A percentile compares a stretch with the other conserved stretches of the same genome.
Evolutionary conservation across 2,797 vertebrate genomes (phyloP).

Genomic region (Thamnophis elegans): DNA sequence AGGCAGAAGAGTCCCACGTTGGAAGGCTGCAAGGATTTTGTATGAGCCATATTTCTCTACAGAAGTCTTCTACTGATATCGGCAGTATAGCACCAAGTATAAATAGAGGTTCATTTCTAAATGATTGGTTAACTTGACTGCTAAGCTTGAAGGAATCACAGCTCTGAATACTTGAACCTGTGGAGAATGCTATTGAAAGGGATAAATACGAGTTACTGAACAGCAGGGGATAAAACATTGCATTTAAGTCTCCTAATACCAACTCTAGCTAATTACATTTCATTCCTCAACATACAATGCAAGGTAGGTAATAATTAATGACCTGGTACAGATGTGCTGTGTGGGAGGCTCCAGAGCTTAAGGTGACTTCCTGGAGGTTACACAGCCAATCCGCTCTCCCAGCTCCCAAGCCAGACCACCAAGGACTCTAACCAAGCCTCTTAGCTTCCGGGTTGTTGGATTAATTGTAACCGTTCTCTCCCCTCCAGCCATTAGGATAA

Average conservation of each 20-base stretch:
- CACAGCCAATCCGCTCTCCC: not conserved
- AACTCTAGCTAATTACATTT: slow-evolving; percentile 17
- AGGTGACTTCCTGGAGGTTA: slow-evolving; percentile 22
- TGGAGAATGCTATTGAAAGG: slow-evolving; percentile 10
- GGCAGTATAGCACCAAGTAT: not conserved
- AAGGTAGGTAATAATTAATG: slow-evolving; percentile 16
- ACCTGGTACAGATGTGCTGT: not conserved
- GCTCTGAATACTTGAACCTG: slow-evolving; percentile 16
- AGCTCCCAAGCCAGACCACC: not conserved
- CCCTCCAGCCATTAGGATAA: not conserved
- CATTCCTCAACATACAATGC: not conserved
- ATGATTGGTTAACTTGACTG: slow-evolving; percentile 21
- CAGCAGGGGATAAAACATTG: slow-evolving; percentile 27
- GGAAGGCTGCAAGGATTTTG: not conserved
- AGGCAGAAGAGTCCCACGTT: not conserved
- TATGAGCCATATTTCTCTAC: not conserved
- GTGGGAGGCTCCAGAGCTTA: not conserved
- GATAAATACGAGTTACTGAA: slow-evolving; percentile 25
- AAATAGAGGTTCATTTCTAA: slow-evolving; percentile 16
- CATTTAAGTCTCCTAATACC: slow-evolving; percentile 30
- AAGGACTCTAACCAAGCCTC: not conserved
- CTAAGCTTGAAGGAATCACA: slow-evolving; percentile 13
- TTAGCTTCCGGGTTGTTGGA: not conserved
- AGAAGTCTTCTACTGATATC: not conserved
- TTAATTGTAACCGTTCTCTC: slow-evolving; percentile 1